These are phyloP conservation scores for Limnephilus auricula DNA, from an alignment of 2,888 invertebrate species.

Conservation along the genomic window DNA sequence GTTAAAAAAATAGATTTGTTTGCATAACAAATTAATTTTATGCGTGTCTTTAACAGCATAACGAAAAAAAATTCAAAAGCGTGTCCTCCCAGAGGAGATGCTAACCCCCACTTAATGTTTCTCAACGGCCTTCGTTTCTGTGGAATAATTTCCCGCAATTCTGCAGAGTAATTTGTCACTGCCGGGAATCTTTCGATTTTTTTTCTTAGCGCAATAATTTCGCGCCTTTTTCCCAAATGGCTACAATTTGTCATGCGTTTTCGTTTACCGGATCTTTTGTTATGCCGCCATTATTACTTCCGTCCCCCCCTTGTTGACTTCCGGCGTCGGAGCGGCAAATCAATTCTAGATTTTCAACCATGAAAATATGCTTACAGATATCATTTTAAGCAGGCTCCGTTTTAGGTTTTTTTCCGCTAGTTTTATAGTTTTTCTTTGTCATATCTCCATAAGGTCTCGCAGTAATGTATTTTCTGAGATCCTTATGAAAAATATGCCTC, in stretches of 20 bases:
- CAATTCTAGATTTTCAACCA: constrained; percentile 18
- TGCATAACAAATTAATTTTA: not conserved
- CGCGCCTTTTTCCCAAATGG: constrained; percentile 35
- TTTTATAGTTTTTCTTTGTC: constrained; percentile 19
- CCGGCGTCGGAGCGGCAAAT: constrained; percentile 8
- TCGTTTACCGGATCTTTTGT: constrained; percentile 38
- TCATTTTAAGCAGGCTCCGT: not conserved
- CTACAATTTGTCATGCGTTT: constrained; percentile 39
- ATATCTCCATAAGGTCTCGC: not conserved
- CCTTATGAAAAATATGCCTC: not conserved
- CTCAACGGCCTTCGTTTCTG: not conserved
- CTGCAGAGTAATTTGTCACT: constrained; percentile 1
- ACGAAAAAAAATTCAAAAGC: not conserved
- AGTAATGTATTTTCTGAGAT: not conserved
- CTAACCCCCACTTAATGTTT: not conserved
- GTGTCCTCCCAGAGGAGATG: not conserved
- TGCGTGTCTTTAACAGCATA: not conserved
- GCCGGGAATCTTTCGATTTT: constrained; percentile 31
- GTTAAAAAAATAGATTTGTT: not conserved
- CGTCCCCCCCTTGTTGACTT: constrained; percentile 35
- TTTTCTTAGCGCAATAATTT: constrained; percentile 29
- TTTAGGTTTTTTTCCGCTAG: not conserved
- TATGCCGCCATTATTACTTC: constrained; percentile 16
- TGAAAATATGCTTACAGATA: constrained; percentile 29
- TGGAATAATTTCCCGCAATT: not conserved